Evolutionary conservation across 1,140 invertebrate genomes (phyloP).

Genomic region (Mya arenaria): DNA sequence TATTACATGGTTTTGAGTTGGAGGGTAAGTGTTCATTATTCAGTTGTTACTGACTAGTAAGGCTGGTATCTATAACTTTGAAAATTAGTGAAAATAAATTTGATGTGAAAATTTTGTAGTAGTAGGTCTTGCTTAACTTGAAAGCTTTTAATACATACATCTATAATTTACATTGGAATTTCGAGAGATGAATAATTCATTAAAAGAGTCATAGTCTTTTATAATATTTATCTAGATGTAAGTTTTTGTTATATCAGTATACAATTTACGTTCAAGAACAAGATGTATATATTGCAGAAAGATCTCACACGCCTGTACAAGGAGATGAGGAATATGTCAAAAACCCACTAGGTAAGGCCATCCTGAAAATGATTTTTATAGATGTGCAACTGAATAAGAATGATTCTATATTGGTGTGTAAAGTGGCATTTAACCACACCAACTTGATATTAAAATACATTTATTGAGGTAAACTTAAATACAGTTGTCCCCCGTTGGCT

Average conservation of each 20-base stretch:
- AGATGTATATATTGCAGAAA: slow-evolving; percentile 32
- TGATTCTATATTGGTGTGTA: too few relatives aligned
- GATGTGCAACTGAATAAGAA: too few relatives aligned
- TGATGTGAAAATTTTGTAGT: too few relatives aligned
- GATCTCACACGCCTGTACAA: slow-evolving; percentile 42
- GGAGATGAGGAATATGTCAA: slow-evolving; percentile 50
- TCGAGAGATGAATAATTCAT: neutral
- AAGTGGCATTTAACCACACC: too few relatives aligned
- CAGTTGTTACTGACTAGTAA: too few relatives aligned
- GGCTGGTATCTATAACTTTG: too few relatives aligned
- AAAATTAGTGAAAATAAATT: too few relatives aligned
- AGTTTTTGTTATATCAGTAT: neutral
- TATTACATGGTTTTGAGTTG: slow-evolving; percentile 88
- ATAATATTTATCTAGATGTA: neutral
- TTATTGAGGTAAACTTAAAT: too few relatives aligned
- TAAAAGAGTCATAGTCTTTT: neutral
- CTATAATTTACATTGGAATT: neutral
- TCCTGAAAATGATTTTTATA: too few relatives aligned
- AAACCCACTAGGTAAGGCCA: slow-evolving; percentile 20
- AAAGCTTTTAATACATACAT: neutral
- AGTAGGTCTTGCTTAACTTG: too few relatives aligned
- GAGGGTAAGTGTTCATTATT: slow-evolving; percentile 78
- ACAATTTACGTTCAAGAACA: neutral
- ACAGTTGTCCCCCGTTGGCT: too few relatives aligned
- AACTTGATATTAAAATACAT: too few relatives aligned